phyloP scores from a whole-genome alignment of 2,113 vertebrate genomes.

The Equus przewalskii region DNA sequence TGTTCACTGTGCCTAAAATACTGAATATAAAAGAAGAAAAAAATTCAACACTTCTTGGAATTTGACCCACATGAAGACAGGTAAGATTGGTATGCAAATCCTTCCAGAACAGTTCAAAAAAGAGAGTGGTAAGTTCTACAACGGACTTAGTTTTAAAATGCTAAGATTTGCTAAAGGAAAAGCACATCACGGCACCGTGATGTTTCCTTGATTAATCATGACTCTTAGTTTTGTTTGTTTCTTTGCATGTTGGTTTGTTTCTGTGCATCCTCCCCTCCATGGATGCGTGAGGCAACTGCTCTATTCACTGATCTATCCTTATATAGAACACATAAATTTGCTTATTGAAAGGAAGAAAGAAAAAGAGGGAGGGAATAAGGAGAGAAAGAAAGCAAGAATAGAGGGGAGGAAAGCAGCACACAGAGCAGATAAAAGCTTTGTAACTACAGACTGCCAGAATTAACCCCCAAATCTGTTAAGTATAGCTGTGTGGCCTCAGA shows the following conservation, averaged over 20 bases:
- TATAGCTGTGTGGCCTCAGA: not conserved
- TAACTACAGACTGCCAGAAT: not conserved
- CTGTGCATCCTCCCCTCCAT: not conserved
- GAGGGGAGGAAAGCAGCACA: no score
- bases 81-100: not conserved
- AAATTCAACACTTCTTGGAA: not conserved
- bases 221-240: not conserved
- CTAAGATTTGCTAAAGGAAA: not conserved
- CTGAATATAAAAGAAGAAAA: not conserved
- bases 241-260: not conserved
- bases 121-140: not conserved
- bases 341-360: not conserved
- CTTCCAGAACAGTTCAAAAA: not conserved
- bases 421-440: not conserved
- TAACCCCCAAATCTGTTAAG: not conserved
- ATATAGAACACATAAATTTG: not conserved
- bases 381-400: not conserved
- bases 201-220: not conserved
- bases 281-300: not conserved
- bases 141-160: not conserved
- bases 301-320: not conserved
- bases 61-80: not conserved
- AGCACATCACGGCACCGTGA: not conserved
- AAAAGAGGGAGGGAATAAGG: not conserved
- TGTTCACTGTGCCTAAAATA: not conserved